Percentiles rank a stretch among this genome's conserved stretches.
phyloP scores from a whole-genome alignment of 1,140 invertebrate genomes.

The Ostrea edulis region DNA sequence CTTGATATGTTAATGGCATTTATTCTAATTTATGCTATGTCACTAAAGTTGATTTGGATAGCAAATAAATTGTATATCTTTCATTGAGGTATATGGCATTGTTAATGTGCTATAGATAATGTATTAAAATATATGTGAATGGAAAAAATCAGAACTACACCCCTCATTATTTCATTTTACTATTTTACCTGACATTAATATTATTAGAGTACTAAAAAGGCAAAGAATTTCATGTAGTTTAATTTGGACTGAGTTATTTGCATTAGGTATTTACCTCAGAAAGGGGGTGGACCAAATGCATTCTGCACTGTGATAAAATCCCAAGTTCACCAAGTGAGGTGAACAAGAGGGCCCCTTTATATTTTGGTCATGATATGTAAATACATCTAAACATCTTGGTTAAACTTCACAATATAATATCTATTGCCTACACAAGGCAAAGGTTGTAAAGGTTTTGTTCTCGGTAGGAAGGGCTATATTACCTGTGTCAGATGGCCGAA shows the following conservation, averaged over 20 bases:
- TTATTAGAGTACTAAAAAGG: neutral
- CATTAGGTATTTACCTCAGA: conserved; percentile 9
- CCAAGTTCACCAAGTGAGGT: neutral
- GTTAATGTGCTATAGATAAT: neutral
- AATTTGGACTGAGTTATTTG: neutral
- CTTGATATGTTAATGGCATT: neutral
- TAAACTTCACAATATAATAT: neutral
- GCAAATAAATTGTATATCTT: neutral
- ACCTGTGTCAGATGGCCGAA: neutral
- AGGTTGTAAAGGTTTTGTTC: neutral
- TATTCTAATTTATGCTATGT: neutral
- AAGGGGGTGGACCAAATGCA: neutral
- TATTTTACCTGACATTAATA: neutral
- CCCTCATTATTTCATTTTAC: conserved; percentile 26
- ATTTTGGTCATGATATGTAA: conserved; percentile 33
- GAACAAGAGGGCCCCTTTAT: conserved; percentile 2
- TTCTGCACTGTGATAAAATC: neutral
- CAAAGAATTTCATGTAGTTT: neutral
- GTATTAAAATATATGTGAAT: neutral
- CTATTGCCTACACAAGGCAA: neutral
- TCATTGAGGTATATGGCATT: neutral
- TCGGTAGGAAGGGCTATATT: neutral
- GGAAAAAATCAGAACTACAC: neutral
- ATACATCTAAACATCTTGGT: conserved; percentile 29
- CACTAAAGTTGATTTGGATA: neutral